Percentiles rank a stretch among this genome's conserved stretches.
These are phyloP conservation scores for Bufotes viridis DNA, from an alignment of 2,797 vertebrate genomes.

Conservation along the genomic window DNA sequence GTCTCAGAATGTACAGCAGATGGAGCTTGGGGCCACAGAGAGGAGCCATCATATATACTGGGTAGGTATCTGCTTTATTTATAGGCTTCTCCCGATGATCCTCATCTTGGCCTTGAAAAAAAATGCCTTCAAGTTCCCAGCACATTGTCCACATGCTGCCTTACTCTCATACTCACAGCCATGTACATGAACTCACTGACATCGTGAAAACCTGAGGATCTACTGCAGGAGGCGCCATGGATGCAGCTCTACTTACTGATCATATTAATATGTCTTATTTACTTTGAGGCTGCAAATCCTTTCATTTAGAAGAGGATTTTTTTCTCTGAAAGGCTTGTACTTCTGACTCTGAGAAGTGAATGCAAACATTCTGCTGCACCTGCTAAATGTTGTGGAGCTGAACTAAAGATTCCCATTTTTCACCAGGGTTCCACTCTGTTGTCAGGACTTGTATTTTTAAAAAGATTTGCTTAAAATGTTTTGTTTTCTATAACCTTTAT, in stretches of 20 bases:
- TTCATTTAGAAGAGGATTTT: too few relatives aligned
- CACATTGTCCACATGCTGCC: background rate
- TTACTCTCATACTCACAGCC: background rate
- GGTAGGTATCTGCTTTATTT: background rate
- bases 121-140: background rate
- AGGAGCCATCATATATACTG: background rate
- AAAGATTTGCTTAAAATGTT: too few relatives aligned
- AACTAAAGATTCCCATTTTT: too few relatives aligned
- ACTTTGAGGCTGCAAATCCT: too few relatives aligned
- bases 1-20: background rate
- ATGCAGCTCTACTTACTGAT: background rate
- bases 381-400: too few relatives aligned
- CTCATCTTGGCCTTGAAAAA: background rate
- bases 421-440: too few relatives aligned
- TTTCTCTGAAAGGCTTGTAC: too few relatives aligned
- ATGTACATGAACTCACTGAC: background rate
- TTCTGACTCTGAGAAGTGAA: too few relatives aligned
- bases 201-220: background rate
- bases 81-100: background rate
- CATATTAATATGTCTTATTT: too few relatives aligned
- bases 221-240: background rate
- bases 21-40: background rate
- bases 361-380: too few relatives aligned
- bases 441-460: too few relatives aligned
- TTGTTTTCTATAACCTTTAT: too few relatives aligned